Evolutionary conservation across 2,888 invertebrate species (phyloP), one percentile per base, ranked within the genome.

Genomic region (Pediacus dermestoides): DNA sequence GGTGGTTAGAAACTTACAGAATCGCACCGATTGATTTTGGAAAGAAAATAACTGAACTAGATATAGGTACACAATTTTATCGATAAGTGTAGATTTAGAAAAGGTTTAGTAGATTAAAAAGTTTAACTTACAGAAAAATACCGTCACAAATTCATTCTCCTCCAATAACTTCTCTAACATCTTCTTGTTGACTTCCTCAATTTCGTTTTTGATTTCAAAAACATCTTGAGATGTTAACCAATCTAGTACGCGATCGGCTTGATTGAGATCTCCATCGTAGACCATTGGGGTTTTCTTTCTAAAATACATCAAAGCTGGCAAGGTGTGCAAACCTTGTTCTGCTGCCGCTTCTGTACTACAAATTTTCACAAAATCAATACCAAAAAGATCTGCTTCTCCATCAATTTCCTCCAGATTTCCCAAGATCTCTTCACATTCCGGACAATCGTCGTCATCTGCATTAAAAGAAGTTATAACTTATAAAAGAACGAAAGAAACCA

Each of bases 181-280:
- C 72, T 94, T 93, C 46, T 89, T 82, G 69, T 95, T 94, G 4
- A 96, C 95, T 67, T 95, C 94, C 67, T 94, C 94, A 61, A 95
- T 95, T 77, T 93, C 93, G 63, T 92, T 93, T 74, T 91, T 92
- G 35, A 93, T 85, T 71, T 93, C 92, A 71, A 93, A 92, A 35
- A 92, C 89, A 64, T 93, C 93, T 63, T 93, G 92, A 30, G 91
- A 91, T 14, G 93, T 93, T 25, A 93, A 71, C 93, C 93, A 93
- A 46, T 84, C 80, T 3, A 93, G 72, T 12, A 93, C 80, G 63
- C 82, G 83, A 34, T 90, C 90, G 21, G 87, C 87, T 67, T 93
- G 91, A 46, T 81, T 83, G 21, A 93, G 70, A 63, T 93, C 93
- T 3, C 93, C 91, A 55, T 93, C 93, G 63, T 90, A 93, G 3